A percentile compares a stretch with the other conserved stretches of the same genome.
These are phyloP conservation scores for Sebastiscus tertius DNA, from an alignment of 2,797 vertebrate genomes.

Conservation along the genomic window DNA sequence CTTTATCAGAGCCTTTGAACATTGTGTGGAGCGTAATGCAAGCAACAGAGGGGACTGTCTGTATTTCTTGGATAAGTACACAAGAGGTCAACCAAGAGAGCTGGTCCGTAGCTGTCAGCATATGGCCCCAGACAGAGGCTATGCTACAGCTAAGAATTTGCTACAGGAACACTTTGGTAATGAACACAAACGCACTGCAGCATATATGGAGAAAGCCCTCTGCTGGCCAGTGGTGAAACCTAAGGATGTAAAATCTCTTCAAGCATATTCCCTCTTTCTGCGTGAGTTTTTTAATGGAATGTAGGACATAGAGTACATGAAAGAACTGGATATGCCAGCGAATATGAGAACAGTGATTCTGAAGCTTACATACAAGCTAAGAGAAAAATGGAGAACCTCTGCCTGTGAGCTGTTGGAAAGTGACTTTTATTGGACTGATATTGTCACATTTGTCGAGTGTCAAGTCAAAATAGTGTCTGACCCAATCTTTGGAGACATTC, in stretches of 20 bases:
- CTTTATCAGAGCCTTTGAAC: slow-evolving; percentile 31
- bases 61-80: slow-evolving; percentile 1
- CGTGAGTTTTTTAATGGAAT: slow-evolving; percentile 9
- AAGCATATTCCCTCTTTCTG: neutral
- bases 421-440: too few species aligned
- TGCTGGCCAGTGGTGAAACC: slow-evolving; percentile 5
- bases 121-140: slow-evolving; percentile 19
- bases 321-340: neutral
- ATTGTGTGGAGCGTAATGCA: slow-evolving; percentile 18
- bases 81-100: neutral
- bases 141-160: slow-evolving; percentile 7
- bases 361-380: neutral
- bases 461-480: slow-evolving; percentile 24
- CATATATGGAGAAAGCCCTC: slow-evolving; percentile 18
- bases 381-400: neutral
- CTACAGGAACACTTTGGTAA: neutral
- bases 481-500: slow-evolving; percentile 24
- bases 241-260: neutral
- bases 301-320: neutral
- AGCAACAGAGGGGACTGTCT: slow-evolving; percentile 3
- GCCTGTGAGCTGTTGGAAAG: neutral
- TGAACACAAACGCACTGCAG: slow-evolving; percentile 14
- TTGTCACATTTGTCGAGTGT: slow-evolving; percentile 16
- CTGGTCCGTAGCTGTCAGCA: neutral
- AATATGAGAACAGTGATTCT: neutral